These are phyloP conservation scores for Dione juno DNA, from an alignment of 2,888 invertebrate species.

Conservation along the genomic window DNA sequence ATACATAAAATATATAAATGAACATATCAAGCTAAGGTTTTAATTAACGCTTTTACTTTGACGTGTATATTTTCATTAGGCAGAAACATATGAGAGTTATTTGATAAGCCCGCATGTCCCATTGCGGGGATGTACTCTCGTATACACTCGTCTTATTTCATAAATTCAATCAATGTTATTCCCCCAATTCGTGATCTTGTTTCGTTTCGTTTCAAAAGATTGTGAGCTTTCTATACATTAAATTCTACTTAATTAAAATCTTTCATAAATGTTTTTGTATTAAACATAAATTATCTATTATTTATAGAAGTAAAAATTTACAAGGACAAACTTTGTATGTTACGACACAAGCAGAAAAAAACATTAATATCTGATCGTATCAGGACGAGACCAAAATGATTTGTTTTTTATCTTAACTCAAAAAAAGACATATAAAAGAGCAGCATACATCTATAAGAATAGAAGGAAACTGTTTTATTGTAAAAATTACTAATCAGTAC, in stretches of 20 bases:
- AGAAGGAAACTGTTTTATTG: no score
- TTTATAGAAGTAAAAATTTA: not conserved
- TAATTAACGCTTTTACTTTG: conserved; percentile 39
- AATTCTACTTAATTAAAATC: conserved; percentile 15
- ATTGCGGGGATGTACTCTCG: conserved; percentile 29
- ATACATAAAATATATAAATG: conserved; percentile 23
- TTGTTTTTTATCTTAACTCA: no score
- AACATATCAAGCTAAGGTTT: conserved; percentile 30
- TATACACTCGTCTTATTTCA: conserved; percentile 24
- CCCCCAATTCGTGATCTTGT: conserved; percentile 20
- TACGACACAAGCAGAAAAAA: no score
- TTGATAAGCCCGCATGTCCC: conserved; percentile 29
- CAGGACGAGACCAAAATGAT: no score
- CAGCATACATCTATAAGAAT: no score
- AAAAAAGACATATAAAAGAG: no score
- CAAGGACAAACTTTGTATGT: no score
- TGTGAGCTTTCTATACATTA: conserved; percentile 14
- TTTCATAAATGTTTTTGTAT: not conserved
- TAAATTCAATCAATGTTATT: conserved; percentile 32
- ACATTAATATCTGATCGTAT: no score
- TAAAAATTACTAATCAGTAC: no score
- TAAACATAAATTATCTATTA: not conserved
- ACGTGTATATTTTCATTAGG: conserved; percentile 26
- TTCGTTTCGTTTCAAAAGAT: conserved; percentile 17
- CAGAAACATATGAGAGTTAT: conserved; percentile 23